Conservation (phyloP, 2,113 vertebrate genomes). For the Noctilio leporinus region DNA sequence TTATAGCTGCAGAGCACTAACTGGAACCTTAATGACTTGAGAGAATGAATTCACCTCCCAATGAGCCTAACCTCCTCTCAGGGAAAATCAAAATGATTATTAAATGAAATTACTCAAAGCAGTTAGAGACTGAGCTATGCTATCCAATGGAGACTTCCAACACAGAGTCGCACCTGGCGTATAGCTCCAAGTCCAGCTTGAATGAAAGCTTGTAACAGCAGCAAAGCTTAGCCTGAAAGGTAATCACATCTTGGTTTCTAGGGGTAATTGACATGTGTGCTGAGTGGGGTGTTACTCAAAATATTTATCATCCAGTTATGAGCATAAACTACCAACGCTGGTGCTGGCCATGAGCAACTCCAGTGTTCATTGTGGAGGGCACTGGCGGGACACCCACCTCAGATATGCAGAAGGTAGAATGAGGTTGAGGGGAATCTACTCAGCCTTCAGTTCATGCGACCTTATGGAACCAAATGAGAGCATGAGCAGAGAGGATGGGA, state of each 20-base stretch:
- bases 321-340: neutral
- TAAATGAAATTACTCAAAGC: conserved; percentile 28
- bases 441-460: neutral
- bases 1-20: conserved; percentile 51
- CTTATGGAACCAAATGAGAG: neutral
- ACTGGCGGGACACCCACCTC: neutral
- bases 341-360: neutral
- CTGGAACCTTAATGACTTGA: conserved; percentile 60
- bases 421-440: neutral
- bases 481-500: neutral
- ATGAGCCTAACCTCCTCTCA: conserved; percentile 43
- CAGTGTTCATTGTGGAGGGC: neutral
- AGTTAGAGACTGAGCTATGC: conserved; percentile 7
- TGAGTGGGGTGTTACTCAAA: neutral
- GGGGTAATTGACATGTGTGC: neutral
- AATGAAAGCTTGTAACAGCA: neutral
- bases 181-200: neutral
- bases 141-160: neutral
- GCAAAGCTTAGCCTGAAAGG: neutral
- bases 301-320: neutral
- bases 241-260: neutral
- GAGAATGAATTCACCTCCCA: conserved; percentile 61
- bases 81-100: conserved; percentile 61
- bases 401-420: neutral
- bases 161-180: neutral